Base-by-base conservation (phyloP, 1,140 invertebrate species). In the Tetramorium parvispinum region DNA sequence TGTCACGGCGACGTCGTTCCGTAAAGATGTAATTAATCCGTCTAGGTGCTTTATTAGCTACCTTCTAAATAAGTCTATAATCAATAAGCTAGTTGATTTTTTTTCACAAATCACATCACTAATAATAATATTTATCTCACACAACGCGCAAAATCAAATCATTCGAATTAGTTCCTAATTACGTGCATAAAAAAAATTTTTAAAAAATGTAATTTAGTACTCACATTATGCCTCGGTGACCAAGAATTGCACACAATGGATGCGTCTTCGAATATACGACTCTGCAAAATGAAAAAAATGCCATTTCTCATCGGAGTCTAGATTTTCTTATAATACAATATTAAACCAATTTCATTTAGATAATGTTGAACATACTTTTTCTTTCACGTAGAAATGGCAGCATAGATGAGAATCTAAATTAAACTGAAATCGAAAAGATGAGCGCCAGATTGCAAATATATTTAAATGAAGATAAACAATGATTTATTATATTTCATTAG, bases 181-280 rank as follows among this genome's bases (percentile, higher is more conserved):
- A 40, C 59, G 37, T 85, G 37, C 83, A 55, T 1, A 65, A 65
- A 78, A 43, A 49, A 65, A 55, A n/a, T n/a, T n/a, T n/a, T n/a
- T 1, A 1, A 16, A 65, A 46, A 70, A 2, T 13, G 6, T 66
- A 37, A 73, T 59, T 73, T 13, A 43, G 27, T 90, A 98, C 97
- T 97, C 96, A 98, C 97, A 95, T 98, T 98, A 95, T 98, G 97
- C 94, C 97, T 96, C 88, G 97, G 97, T 93, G 97, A 98, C 97
- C 97, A 98, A 55, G 97, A 97, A 96, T 98, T 98, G 96, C 97
- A 98, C 97, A 98, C 97, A 93, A 98, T 97, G 90, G 97, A 98
- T 85, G 97, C 97, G 96, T 98, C 97, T 95, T 98, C 97, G 95
- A 98, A 95, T 95, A 98, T 97, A 94, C 97, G 97, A 96, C 97